phyloP scores from a whole-genome alignment of 2,888 invertebrate species.

The Troides helena region DNA sequence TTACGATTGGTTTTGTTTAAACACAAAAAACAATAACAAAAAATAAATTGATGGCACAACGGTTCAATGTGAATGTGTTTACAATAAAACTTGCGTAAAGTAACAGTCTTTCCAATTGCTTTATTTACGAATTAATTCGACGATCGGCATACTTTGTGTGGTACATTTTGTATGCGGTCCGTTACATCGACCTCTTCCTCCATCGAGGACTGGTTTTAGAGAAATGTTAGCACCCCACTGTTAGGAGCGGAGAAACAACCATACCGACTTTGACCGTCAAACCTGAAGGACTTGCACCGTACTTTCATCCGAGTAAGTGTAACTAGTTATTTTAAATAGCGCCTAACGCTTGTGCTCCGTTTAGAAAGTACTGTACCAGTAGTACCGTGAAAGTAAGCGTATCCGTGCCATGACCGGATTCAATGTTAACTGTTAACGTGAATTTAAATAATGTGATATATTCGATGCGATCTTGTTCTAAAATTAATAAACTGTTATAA shows the following conservation, averaged over 20 bases:
- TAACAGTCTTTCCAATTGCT: neutral
- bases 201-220: slow-evolving; percentile 56
- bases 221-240: slow-evolving; percentile 50
- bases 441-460: slow-evolving; percentile 7
- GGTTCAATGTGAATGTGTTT: neutral
- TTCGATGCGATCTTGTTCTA: neutral
- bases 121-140: slow-evolving; percentile 15
- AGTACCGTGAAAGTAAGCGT: slow-evolving; percentile 39
- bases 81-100: neutral
- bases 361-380: slow-evolving; percentile 54
- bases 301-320: slow-evolving; percentile 61
- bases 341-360: slow-evolving; percentile 37
- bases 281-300: slow-evolving; percentile 47
- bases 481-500: neutral
- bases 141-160: slow-evolving; percentile 34
- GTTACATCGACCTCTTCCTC: slow-evolving; percentile 64
- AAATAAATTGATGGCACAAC: too few species aligned
- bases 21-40: too few species aligned
- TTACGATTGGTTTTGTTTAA: too few species aligned
- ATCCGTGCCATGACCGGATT: slow-evolving; percentile 22
- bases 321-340: slow-evolving; percentile 29
- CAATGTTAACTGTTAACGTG: slow-evolving; percentile 24
- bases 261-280: slow-evolving; percentile 50
- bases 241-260: slow-evolving; percentile 42
- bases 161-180: slow-evolving; percentile 64